Evolutionary conservation across 2,113 vertebrate species (phyloP).

Genomic region (Natator depressus): DNA sequence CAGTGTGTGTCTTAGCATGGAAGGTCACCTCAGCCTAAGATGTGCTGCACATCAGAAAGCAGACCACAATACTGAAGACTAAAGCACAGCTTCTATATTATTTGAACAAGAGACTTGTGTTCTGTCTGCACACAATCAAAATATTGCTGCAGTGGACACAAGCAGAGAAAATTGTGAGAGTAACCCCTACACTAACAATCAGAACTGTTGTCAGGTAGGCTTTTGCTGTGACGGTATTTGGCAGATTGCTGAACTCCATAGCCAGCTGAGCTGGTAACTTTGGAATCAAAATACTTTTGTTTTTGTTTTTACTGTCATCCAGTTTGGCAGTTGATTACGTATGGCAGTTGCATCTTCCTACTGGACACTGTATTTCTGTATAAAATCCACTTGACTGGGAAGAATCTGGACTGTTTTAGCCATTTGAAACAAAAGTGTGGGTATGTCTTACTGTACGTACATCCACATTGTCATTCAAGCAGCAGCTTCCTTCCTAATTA

Average conservation of each 20-base stretch:
- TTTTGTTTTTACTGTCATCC: background rate
- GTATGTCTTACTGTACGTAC: background rate
- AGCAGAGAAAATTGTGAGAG: background rate
- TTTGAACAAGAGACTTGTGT: background rate
- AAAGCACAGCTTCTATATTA: background rate
- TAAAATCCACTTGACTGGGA: conserved; percentile 30
- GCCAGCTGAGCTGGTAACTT: conserved; percentile 1
- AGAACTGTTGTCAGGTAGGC: background rate
- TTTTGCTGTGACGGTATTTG: background rate
- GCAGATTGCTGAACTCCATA: background rate
- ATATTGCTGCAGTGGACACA: background rate
- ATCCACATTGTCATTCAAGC: background rate
- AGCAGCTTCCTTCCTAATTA: conserved; percentile 12
- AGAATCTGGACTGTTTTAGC: background rate
- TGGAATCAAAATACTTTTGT: conserved; percentile 23
- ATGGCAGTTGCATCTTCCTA: background rate
- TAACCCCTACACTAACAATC: background rate
- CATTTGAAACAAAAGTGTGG: background rate
- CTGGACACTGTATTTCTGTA: background rate
- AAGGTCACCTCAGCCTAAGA: conserved; percentile 16
- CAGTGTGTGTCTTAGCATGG: background rate
- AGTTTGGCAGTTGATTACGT: background rate
- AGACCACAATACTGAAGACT: background rate
- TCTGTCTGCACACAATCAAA: background rate
- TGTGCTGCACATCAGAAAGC: background rate